Evolutionary conservation across 2,888 invertebrate genomes (phyloP).

Genomic region (Unio pictorum): DNA sequence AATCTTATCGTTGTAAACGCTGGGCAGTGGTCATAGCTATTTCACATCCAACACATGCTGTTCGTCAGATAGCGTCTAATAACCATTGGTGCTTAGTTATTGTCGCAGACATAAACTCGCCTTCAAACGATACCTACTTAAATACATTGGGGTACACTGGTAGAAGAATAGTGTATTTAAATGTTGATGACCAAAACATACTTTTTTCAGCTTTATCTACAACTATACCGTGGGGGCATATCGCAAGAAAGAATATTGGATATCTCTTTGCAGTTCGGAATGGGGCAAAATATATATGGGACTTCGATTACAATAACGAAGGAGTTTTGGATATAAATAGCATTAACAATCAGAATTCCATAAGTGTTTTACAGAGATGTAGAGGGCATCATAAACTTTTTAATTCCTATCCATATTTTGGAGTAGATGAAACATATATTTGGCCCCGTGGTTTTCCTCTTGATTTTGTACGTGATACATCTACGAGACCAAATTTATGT

Average conservation of each 20-base stretch:
- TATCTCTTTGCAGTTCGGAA: slow-evolving; percentile 7
- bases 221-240: neutral
- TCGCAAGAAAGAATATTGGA: slow-evolving; percentile 10
- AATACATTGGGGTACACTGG: neutral
- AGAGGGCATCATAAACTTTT: neutral
- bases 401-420: slow-evolving; percentile 10
- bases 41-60: slow-evolving; percentile 2
- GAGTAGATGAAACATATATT: neutral
- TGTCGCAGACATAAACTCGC: slow-evolving; percentile 2
- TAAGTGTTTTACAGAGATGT: neutral
- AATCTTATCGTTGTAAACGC: neutral
- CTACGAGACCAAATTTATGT: neutral
- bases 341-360: no score
- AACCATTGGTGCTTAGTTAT: slow-evolving; percentile 7
- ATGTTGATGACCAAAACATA: slow-evolving; percentile 1
- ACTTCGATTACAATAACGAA: slow-evolving; percentile 10
- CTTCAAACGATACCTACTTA: neutral
- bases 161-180: slow-evolving; percentile 3
- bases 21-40: slow-evolving; percentile 8
- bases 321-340: neutral
- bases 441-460: slow-evolving; percentile 9
- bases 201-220: neutral
- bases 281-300: slow-evolving; percentile 9
- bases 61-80: neutral
- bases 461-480: neutral